These are phyloP conservation scores for Cybosia mesomella DNA, from an alignment of 2,888 invertebrate genomes.

Conservation along the genomic window DNA sequence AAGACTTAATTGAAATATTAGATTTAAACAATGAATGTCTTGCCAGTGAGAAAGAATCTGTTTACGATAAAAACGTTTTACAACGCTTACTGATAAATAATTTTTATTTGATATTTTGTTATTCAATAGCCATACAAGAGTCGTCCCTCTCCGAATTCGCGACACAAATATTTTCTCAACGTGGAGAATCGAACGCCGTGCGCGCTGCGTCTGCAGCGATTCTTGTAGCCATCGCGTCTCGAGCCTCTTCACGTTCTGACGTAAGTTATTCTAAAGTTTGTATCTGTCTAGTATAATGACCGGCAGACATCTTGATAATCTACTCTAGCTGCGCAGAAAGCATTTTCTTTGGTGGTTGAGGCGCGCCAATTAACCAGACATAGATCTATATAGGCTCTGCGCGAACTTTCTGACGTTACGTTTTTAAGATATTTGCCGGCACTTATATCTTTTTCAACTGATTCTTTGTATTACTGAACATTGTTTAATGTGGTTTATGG, in stretches of 20 bases:
- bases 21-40: too few relatives aligned
- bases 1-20: too few relatives aligned
- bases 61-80: background rate
- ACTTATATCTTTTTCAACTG: too few relatives aligned
- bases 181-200: constrained; percentile 72
- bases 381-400: too few relatives aligned
- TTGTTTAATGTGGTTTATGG: background rate
- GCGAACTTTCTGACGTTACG: too few relatives aligned
- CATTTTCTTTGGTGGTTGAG: too few relatives aligned
- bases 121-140: constrained; percentile 59
- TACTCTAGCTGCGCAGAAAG: too few relatives aligned
- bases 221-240: constrained; percentile 66
- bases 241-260: constrained; percentile 67
- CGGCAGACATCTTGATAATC: too few relatives aligned
- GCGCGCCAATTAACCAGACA: too few relatives aligned
- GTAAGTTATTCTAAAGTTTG: constrained; percentile 60
- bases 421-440: too few relatives aligned
- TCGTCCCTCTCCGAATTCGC: constrained; percentile 71
- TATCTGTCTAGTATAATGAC: background rate
- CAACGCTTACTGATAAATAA: background rate
- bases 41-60: background rate
- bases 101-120: background rate
- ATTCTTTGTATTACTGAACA: background rate
- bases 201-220: constrained; percentile 72
- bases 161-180: constrained; percentile 60